Evolutionary conservation across 2,888 invertebrate genomes (phyloP).

Genomic region (Myopa testacea): DNA sequence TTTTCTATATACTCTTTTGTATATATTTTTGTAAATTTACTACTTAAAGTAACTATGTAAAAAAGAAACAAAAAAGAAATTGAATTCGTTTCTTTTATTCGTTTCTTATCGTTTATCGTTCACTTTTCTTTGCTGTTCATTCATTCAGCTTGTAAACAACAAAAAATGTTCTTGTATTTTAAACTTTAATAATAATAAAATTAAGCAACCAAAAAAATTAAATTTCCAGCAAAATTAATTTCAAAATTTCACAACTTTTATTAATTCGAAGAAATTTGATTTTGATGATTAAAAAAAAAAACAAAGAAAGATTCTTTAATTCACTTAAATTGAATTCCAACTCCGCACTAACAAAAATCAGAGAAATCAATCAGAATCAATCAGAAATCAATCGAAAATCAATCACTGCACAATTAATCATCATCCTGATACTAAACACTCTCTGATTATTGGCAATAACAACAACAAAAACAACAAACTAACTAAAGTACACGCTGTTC

Average conservation of each 20-base stretch:
- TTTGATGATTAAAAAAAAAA: constrained; percentile 58
- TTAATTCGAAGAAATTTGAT: constrained; percentile 61
- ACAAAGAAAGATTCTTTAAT: neutral
- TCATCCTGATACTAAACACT: neutral
- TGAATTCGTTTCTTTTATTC: neutral
- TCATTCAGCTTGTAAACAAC: constrained; percentile 40
- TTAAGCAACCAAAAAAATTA: constrained; percentile 29
- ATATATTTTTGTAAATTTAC: neutral
- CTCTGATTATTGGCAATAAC: constrained; percentile 8
- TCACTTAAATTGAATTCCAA: neutral
- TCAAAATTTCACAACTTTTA: constrained; percentile 30
- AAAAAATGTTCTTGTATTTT: no score
- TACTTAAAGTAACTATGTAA: no score
- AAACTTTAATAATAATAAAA: constrained; percentile 41
- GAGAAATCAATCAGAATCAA: constrained; percentile 29
- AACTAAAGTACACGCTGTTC: neutral
- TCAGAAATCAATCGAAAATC: no score
- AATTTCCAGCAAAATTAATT: constrained; percentile 8
- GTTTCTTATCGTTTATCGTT: neutral
- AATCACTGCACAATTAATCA: no score
- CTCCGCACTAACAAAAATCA: constrained; percentile 35
- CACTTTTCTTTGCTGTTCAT: constrained; percentile 58
- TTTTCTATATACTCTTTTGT: neutral
- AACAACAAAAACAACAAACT: neutral
- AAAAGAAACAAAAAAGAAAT: neutral